These are phyloP conservation scores for Orchesella flavescens DNA, from an alignment of 2,888 invertebrate genomes.

Conservation along the genomic window DNA sequence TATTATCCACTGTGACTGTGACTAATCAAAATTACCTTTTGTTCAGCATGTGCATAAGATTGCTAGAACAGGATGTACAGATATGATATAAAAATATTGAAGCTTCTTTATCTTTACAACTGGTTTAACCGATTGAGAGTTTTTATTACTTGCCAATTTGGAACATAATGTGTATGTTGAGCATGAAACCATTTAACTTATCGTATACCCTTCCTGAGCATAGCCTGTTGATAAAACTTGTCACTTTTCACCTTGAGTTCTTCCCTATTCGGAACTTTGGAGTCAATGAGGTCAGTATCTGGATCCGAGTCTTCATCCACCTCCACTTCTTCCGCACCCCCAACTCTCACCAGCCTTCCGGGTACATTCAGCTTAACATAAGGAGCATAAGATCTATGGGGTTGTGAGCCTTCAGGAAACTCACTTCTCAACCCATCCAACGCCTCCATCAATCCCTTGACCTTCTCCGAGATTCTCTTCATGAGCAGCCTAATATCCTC, in stretches of 20 bases:
- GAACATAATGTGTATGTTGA: no score
- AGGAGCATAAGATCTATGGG: slow-evolving; percentile 2
- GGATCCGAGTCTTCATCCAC: slow-evolving; percentile 35
- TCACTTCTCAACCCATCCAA: not conserved
- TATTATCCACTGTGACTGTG: no score
- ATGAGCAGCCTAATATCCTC: slow-evolving; percentile 11
- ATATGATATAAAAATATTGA: no score
- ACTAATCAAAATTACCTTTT: no score
- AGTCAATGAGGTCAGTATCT: slow-evolving; percentile 6
- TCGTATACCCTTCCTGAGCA: slow-evolving; percentile 31
- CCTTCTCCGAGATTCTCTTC: slow-evolving; percentile 1
- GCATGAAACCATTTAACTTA: not conserved
- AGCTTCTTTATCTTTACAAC: no score
- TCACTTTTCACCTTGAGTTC: slow-evolving; percentile 47
- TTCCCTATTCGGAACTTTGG: slow-evolving; percentile 30
- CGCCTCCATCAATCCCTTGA: not conserved
- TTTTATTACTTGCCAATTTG: no score
- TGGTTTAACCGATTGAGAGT: no score
- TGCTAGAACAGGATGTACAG: no score
- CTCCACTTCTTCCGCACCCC: slow-evolving; percentile 26
- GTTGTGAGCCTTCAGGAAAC: not conserved
- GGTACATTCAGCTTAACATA: slow-evolving; percentile 18
- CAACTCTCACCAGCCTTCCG: slow-evolving; percentile 1
- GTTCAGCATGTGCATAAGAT: no score
- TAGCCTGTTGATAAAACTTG: slow-evolving; percentile 30